These are phyloP conservation scores for Oenanthe oenanthe DNA, from an alignment of 2,113 vertebrate species.

Conservation along the genomic window DNA sequence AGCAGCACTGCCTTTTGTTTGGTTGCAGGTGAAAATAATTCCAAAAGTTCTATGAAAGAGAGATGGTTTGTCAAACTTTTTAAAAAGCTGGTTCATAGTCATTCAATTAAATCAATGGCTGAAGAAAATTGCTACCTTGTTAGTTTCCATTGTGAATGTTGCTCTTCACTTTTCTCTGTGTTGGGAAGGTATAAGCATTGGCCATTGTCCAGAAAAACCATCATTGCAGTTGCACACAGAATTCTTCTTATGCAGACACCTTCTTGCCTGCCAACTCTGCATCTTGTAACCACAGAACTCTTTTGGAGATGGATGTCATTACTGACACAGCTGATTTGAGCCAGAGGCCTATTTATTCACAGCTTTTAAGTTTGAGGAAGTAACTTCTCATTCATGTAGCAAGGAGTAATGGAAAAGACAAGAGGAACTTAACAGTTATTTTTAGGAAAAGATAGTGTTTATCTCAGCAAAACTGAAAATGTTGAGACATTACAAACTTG, in stretches of 20 bases:
- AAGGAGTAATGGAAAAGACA: conserved; percentile 21
- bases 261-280: neutral
- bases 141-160: neutral
- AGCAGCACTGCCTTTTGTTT: neutral
- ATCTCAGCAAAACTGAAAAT: conserved; percentile 24
- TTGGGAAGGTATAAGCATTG: neutral
- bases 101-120: neutral
- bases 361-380: conserved; percentile 26
- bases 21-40: neutral
- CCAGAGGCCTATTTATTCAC: neutral
- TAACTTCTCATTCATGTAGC: conserved; percentile 4
- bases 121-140: neutral
- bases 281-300: neutral
- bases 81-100: neutral
- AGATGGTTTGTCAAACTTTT: neutral
- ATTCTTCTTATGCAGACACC: neutral
- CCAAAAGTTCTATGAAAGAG: neutral
- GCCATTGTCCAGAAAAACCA: neutral
- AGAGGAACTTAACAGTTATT: conserved; percentile 32
- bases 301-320: neutral
- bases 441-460: conserved; percentile 38
- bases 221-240: neutral
- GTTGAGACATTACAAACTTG: neutral
- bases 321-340: neutral
- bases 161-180: neutral